These are phyloP conservation scores for Deroptyus accipitrinus DNA, from an alignment of 2,113 vertebrate genomes.

Conservation along the genomic window DNA sequence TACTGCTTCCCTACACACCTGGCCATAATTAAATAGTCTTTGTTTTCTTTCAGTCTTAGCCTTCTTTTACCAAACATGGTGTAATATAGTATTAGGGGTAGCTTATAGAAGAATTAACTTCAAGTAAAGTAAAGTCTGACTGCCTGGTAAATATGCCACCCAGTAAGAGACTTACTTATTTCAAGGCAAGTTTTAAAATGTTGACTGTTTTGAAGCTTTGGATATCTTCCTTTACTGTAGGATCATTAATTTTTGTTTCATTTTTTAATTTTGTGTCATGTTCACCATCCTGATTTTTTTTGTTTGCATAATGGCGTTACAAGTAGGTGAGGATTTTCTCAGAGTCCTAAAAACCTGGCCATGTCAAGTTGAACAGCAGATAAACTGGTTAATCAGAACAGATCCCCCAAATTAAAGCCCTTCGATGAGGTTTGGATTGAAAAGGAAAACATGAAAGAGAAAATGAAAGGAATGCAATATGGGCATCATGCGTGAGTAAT, in stretches of 20 bases:
- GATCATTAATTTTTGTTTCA: not conserved
- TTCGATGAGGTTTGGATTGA: not conserved
- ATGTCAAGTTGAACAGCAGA: not conserved
- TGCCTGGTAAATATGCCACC: conserved; percentile 24
- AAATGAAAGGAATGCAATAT: not conserved
- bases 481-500: not conserved
- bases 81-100: not conserved
- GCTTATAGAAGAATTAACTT: conserved; percentile 22
- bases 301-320: not conserved
- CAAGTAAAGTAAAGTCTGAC: not conserved
- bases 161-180: not conserved
- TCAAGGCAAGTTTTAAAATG: not conserved
- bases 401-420: not conserved
- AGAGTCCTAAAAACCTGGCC: not conserved
- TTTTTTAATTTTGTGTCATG: not conserved
- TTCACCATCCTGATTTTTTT: not conserved
- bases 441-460: not conserved
- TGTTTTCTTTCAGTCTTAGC: conserved; percentile 30
- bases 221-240: not conserved
- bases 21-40: conserved; percentile 40
- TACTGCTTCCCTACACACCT: conserved; percentile 16
- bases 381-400: not conserved
- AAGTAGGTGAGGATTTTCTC: not conserved
- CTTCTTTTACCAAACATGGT: conserved; percentile 32
- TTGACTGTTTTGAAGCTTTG: not conserved